Conservation (phyloP, 2,113 vertebrate genomes). For the Ceyx margarethae region DNA sequence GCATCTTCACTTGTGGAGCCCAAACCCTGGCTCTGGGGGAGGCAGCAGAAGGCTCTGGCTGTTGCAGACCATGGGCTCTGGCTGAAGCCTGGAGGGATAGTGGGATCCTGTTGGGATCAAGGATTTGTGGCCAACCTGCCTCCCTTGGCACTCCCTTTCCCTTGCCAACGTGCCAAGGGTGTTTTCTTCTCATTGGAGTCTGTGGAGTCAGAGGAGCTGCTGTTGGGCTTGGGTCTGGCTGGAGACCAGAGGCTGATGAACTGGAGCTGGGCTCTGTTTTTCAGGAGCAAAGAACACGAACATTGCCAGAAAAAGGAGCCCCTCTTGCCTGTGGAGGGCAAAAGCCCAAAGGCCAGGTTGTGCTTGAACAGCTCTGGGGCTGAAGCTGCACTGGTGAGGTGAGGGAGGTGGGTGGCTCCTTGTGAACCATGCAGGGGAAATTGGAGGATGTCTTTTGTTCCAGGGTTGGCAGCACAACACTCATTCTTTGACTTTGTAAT, state of each 20-base stretch:
- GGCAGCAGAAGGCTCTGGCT: background rate
- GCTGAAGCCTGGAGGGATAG: background rate
- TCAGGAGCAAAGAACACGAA: background rate
- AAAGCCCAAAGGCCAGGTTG: background rate
- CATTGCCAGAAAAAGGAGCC: background rate
- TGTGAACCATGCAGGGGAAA: accelerated
- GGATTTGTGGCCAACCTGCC: background rate
- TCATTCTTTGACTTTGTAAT: background rate
- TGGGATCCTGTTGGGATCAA: background rate
- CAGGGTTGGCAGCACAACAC: background rate
- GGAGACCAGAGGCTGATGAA: background rate
- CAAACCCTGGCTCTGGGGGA: background rate
- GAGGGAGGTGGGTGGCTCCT: background rate
- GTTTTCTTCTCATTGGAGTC: background rate
- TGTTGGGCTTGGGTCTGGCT: background rate
- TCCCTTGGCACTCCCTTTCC: background rate
- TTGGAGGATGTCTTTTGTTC: background rate
- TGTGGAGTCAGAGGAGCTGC: background rate
- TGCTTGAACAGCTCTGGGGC: background rate
- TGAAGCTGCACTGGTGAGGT: background rate
- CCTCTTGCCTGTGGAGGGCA: background rate
- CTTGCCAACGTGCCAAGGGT: background rate
- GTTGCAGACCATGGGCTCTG: background rate
- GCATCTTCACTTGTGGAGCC: background rate
- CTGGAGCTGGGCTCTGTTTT: background rate